Evolutionary conservation across 2,888 invertebrate genomes (phyloP), one percentile per base, ranked within the genome.

Genomic region (Caenorhabditis parvicauda): DNA sequence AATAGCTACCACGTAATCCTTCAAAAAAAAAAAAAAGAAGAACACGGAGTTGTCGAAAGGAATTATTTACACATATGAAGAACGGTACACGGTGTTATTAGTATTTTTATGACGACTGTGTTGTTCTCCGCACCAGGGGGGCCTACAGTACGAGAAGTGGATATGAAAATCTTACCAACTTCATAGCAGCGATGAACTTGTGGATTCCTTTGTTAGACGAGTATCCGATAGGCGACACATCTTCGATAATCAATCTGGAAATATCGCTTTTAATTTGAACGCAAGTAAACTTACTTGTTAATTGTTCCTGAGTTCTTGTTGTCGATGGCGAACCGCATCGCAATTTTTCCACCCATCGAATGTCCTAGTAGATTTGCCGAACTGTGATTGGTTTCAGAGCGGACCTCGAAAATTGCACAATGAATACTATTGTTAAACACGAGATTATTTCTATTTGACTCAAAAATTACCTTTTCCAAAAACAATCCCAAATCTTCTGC

Each of bases 401-500:
- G 27, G 9, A 72, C 56, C 45, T 32, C n/a, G 35, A 32, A 32
- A 9, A 32, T n/a, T n/a, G n/a, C 9, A 32, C 9, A 32, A 32
- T 44, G 27, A 44, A 41, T 14, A 7, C 7, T 9, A 41, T 17
- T 14, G n/a, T 17, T n/a, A 19, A 7, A 14, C 9, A 6, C 22
- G 14, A 47, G 27, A n/a, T 48, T 37, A 6, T 12, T 6, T 38
- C 51, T 53, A 5, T 38, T 42, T 2, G 58, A 58, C 46, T 64
- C 57, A 12, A 55, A 47, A 28, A 45, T 42, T 6, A 74, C 56
- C 41, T 68, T 53, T 48, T 69, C 59, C 19, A 77, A 61, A 48
- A 76, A 76, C 39, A 86, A 83, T 9, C 86, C 81, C 3, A 93
- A 79, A 83, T 95, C 95, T 51, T 84, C 85, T 0, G 88, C 87